phyloP scores from a whole-genome alignment of 2,113 vertebrate genomes.

The Spheniscus mendiculus region DNA sequence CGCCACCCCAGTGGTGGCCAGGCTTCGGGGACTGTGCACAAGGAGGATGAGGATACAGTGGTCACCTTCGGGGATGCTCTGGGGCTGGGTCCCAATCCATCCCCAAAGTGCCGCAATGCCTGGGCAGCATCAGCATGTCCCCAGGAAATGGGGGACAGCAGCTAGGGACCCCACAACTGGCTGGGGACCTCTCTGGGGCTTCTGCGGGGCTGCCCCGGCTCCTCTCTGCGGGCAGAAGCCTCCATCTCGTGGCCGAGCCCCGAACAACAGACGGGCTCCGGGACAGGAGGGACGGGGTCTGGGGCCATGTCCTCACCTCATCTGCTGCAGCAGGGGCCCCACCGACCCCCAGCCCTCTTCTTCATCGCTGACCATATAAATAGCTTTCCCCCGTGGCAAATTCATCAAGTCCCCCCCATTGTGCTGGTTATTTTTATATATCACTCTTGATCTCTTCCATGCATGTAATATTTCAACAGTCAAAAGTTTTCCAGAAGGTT shows the following conservation, averaged over 20 bases:
- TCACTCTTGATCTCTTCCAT: neutral
- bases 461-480: fast-evolving
- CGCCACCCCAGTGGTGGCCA: fast-evolving
- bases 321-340: neutral
- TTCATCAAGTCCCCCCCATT: fast-evolving
- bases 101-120: fast-evolving
- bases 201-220: neutral
- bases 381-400: neutral
- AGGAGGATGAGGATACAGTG: neutral
- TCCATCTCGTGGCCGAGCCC: slow-evolving; percentile 70
- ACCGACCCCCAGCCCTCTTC: neutral
- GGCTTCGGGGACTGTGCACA: fast-evolving
- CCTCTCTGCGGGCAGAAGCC: slow-evolving; percentile 20
- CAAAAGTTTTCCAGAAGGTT: neutral
- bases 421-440: neutral
- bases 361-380: fast-evolving
- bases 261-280: neutral
- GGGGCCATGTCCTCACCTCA: fast-evolving
- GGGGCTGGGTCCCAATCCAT: neutral
- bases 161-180: neutral
- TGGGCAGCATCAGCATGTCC: fast-evolving
- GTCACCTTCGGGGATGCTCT: neutral
- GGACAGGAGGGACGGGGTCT: neutral
- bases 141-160: neutral
- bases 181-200: neutral